A percentile compares a stretch with the other conserved stretches of the same genome.
Conservation (phyloP, 1,140 invertebrate species). For the Drusus annulatus region DNA sequence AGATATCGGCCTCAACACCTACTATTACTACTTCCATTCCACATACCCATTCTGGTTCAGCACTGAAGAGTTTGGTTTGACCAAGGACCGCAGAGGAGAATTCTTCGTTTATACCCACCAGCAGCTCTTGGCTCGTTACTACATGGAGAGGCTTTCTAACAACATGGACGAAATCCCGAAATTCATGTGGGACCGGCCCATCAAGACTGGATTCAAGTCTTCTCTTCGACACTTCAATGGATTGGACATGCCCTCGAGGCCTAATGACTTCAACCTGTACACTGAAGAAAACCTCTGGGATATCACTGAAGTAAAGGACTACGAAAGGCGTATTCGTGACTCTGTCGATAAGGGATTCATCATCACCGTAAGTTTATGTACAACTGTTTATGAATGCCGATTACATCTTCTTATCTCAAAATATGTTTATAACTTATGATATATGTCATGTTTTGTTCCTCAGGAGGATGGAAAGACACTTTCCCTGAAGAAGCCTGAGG, state of each 20-base stretch:
- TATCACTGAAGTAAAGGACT: slow-evolving; percentile 68
- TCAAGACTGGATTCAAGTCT: slow-evolving; percentile 75
- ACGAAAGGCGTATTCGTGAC: slow-evolving; percentile 75
- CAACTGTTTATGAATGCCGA: neutral
- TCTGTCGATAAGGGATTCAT: slow-evolving; percentile 78
- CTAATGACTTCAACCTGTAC: slow-evolving; percentile 63
- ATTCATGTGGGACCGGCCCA: slow-evolving; percentile 69
- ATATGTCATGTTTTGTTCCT: no score
- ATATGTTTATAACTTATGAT: no score
- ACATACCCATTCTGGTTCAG: slow-evolving; percentile 71
- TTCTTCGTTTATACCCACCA: slow-evolving; percentile 71
- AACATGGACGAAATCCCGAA: slow-evolving; percentile 71
- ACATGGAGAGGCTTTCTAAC: slow-evolving; percentile 74
- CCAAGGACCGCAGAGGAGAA: slow-evolving; percentile 71
- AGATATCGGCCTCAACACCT: slow-evolving; percentile 80
- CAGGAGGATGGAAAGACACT: slow-evolving; percentile 66
- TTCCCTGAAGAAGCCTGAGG: slow-evolving; percentile 71
- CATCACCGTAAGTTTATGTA: slow-evolving; percentile 61
- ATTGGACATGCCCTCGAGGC: slow-evolving; percentile 74
- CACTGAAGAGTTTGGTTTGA: slow-evolving; percentile 62
- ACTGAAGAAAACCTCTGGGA: slow-evolving; percentile 69
- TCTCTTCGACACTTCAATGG: slow-evolving; percentile 76
- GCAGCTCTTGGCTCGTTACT: slow-evolving; percentile 74
- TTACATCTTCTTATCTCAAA: no score
- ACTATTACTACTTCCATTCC: slow-evolving; percentile 72